Percentiles rank a stretch among this genome's conserved stretches.
Conservation (phyloP, 2,797 vertebrate genomes). For the Meda fulgida region DNA sequence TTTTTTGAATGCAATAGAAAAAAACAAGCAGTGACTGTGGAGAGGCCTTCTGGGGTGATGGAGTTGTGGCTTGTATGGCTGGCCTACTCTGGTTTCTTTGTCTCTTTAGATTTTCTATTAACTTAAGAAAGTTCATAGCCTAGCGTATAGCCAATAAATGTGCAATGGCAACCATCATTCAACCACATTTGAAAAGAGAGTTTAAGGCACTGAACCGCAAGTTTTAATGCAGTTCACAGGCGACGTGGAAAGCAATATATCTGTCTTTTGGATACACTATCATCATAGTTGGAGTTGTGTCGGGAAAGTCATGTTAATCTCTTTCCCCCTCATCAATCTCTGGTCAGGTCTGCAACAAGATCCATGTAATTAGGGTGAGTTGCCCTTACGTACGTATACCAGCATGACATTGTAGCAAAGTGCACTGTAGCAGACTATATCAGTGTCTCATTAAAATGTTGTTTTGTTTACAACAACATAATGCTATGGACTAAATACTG, state of each 20-base stretch:
- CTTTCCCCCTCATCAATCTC: conserved; percentile 29
- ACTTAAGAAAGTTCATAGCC: conserved; percentile 35
- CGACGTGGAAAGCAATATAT: not conserved
- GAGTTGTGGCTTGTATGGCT: conserved; percentile 30
- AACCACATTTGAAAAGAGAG: conserved; percentile 39
- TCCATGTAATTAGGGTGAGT: conserved; percentile 23
- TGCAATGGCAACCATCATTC: conserved; percentile 14
- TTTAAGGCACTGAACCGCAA: conserved; percentile 29
- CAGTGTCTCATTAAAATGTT: conserved; percentile 49
- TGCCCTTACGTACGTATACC: conserved; percentile 13
- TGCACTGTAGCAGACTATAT: not conserved
- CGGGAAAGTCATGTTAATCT: conserved; percentile 40
- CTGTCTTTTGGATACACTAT: conserved; percentile 30
- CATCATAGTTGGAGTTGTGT: conserved; percentile 2
- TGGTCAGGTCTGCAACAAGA: conserved; percentile 34
- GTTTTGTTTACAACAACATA: conserved; percentile 43
- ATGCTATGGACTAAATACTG: conserved; percentile 28
- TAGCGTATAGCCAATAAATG: conserved; percentile 32
- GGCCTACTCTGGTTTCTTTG: conserved; percentile 25
- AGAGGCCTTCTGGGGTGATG: conserved; percentile 20
- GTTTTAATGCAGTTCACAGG: conserved; percentile 40
- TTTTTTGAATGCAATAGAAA: conserved; percentile 2
- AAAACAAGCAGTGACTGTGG: conserved; percentile 13
- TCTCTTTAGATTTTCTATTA: conserved; percentile 44
- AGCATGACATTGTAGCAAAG: conserved; percentile 18